Percentiles rank a stretch among this genome's conserved stretches.
phyloP scores from a whole-genome alignment of 2,888 invertebrate genomes.

The Drosophila pseudotalamancana region DNA sequence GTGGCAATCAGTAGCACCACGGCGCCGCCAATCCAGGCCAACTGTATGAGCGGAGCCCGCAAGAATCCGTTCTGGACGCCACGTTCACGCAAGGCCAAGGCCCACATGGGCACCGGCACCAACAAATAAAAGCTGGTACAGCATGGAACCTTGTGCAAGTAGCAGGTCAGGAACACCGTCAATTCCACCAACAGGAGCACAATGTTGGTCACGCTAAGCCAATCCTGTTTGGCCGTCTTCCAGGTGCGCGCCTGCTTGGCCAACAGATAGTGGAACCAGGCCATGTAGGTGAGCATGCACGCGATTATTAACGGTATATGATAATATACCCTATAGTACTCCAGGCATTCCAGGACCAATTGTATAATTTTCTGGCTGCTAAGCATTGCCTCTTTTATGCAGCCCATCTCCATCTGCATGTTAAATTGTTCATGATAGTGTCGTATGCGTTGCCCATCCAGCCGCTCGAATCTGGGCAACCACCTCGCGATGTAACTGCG shows the following conservation, averaged over 20 bases:
- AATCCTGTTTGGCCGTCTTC: slow-evolving; percentile 11
- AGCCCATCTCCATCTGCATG: slow-evolving; percentile 7
- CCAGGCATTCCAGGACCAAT: slow-evolving; percentile 88
- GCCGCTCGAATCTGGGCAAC: slow-evolving; percentile 51
- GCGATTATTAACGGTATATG: slow-evolving; percentile 88
- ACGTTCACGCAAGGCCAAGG: slow-evolving; percentile 48
- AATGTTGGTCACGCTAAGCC: neutral
- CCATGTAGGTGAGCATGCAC: slow-evolving; percentile 88
- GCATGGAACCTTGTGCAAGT: slow-evolving; percentile 87
- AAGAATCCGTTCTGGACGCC: slow-evolving; percentile 5
- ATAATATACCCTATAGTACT: slow-evolving; percentile 94
- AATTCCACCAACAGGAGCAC: slow-evolving; percentile 15
- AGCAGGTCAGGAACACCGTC: slow-evolving; percentile 58
- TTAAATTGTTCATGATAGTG: slow-evolving; percentile 27
- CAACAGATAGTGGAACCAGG: slow-evolving; percentile 88
- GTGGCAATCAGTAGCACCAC: slow-evolving; percentile 68
- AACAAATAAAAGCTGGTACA: slow-evolving; percentile 88
- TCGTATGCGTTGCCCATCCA: slow-evolving; percentile 43
- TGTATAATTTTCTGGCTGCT: slow-evolving; percentile 87
- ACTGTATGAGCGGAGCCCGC: slow-evolving; percentile 10
- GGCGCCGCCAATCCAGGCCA: slow-evolving; percentile 79
- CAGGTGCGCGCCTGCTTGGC: slow-evolving; percentile 42
- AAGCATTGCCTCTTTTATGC: slow-evolving; percentile 78
- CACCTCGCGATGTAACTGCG: slow-evolving; percentile 63
- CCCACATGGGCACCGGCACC: slow-evolving; percentile 86